Conservation (phyloP, 2,113 vertebrate species). For the Petrocephalus zakoni region DNA sequence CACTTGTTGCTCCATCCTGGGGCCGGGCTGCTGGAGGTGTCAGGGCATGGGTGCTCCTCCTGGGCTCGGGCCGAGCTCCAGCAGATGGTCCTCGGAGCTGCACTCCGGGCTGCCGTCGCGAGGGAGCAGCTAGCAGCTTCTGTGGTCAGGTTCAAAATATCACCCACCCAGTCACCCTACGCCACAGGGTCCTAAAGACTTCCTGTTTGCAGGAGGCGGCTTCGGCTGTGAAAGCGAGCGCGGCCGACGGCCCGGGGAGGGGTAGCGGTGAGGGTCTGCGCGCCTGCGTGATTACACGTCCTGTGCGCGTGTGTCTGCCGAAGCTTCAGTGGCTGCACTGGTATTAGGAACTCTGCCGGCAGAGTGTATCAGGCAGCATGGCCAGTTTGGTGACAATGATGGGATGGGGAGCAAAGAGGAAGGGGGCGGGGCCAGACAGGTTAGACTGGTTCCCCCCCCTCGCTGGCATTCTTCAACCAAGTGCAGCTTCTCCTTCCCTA, state of each 20-base stretch:
- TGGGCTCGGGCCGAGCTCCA: not conserved
- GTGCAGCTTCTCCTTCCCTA: not conserved
- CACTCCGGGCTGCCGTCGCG: constrained; percentile 38
- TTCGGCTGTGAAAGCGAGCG: not conserved
- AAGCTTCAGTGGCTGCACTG: constrained; percentile 13
- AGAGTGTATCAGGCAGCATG: constrained; percentile 22
- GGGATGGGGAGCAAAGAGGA: constrained; percentile 22
- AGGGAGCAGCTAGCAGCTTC: constrained; percentile 57
- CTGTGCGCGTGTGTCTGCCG: not conserved
- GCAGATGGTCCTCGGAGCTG: not conserved
- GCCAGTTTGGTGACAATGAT: constrained; percentile 52
- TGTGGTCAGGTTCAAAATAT: constrained; percentile 60
- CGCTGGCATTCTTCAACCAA: not conserved
- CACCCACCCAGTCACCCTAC: constrained; percentile 26
- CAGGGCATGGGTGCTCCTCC: constrained; percentile 34
- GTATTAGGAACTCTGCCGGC: not conserved
- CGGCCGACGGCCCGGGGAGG: constrained; percentile 20
- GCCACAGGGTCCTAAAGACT: constrained; percentile 63
- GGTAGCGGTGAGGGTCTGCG: constrained; percentile 20
- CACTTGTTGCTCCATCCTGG: constrained; percentile 57
- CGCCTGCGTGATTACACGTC: constrained; percentile 8
- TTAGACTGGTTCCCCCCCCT: constrained; percentile 14
- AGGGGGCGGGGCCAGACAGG: constrained; percentile 13
- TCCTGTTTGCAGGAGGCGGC: not conserved
- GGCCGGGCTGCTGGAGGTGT: constrained; percentile 44